Conservation (phyloP, 2,888 invertebrate species). For the Drosophila melanosoma region DNA sequence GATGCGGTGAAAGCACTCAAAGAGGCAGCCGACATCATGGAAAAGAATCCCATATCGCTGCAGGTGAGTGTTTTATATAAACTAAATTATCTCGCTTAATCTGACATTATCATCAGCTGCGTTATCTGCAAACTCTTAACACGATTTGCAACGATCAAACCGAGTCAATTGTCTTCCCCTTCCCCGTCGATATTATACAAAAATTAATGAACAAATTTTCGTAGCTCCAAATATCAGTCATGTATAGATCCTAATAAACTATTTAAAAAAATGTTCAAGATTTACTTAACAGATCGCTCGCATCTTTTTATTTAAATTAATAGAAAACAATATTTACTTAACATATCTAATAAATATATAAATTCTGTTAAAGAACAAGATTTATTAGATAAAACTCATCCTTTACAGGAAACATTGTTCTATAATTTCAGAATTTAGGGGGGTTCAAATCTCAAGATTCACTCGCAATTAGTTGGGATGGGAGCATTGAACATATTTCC, state of each 20-base stretch:
- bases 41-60: slow-evolving; percentile 66
- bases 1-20: slow-evolving; percentile 68
- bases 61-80: slow-evolving; percentile 30
- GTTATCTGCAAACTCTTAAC: slow-evolving; percentile 68
- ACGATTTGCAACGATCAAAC: slow-evolving; percentile 65
- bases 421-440: not conserved
- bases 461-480: not conserved
- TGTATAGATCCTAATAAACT: not conserved
- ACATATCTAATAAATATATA: not conserved
- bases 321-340: not conserved
- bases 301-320: no score
- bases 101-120: slow-evolving; percentile 33
- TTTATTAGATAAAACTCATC: not conserved
- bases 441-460: not conserved
- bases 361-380: not conserved
- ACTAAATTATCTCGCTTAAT: not conserved
- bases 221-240: not conserved
- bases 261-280: not conserved
- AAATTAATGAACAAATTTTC: slow-evolving; percentile 32
- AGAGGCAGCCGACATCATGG: slow-evolving; percentile 69
- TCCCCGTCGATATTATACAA: slow-evolving; percentile 60
- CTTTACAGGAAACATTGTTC: not conserved
- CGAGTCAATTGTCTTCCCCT: slow-evolving; percentile 58
- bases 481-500: slow-evolving; percentile 7
- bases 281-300: not conserved